Conservation (phyloP, 1,140 invertebrate genomes). For the Marisa cornuarietis region DNA sequence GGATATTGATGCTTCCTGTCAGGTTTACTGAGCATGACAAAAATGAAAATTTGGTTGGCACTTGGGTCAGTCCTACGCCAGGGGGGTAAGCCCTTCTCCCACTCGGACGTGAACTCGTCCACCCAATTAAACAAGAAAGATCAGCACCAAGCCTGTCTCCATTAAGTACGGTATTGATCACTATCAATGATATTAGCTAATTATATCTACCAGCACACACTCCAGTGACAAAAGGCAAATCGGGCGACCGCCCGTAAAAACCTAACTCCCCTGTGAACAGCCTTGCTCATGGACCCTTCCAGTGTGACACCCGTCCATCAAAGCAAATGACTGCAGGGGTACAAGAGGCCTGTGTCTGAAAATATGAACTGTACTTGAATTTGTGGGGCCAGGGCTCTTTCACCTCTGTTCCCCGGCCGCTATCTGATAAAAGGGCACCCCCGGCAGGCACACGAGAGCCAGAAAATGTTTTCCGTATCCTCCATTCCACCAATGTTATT, state of each 20-base stretch:
- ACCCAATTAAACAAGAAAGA: too few species aligned
- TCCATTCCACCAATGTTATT: constrained; percentile 10
- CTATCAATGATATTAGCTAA: too few species aligned
- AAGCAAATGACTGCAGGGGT: constrained; percentile 60
- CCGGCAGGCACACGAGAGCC: constrained; percentile 13
- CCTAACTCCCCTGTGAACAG: constrained; percentile 39
- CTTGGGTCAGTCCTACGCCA: constrained; percentile 43
- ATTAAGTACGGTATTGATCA: too few species aligned
- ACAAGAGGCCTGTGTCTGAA: constrained; percentile 42
- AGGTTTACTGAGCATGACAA: constrained; percentile 62
- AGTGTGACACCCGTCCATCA: constrained; percentile 64
- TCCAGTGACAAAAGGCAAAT: too few species aligned
- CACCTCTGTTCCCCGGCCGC: constrained; percentile 7
- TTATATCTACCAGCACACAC: too few species aligned
- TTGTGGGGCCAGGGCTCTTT: constrained; percentile 45
- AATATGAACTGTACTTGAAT: constrained; percentile 56
- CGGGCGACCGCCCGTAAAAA: neutral
- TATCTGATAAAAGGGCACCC: constrained; percentile 30
- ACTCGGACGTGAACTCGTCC: too few species aligned
- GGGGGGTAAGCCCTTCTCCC: constrained; percentile 13
- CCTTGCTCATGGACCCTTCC: constrained; percentile 46
- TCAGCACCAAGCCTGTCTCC: too few species aligned
- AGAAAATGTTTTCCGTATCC: constrained; percentile 2
- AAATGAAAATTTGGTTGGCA: constrained; percentile 62
- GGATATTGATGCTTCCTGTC: constrained; percentile 64